Evolutionary conservation across 2,113 vertebrate species (phyloP), one percentile per base, ranked within the genome.

Genomic region (Mus pahari): DNA sequence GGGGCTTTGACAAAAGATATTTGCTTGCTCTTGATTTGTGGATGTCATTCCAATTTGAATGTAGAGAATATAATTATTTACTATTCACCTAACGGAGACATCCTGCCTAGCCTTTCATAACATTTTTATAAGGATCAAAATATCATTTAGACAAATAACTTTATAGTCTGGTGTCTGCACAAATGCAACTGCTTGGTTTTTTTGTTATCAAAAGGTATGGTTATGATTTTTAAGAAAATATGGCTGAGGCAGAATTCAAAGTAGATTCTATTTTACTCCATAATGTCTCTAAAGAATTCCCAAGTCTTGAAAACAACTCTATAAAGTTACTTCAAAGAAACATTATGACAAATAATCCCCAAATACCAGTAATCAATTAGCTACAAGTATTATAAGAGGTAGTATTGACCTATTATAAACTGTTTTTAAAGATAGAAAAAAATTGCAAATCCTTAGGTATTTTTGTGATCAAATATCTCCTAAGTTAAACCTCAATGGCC

Each of bases 371-470:
- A 75, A 87, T n/a, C 20, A 79, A 14, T 2, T 66, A 2, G 62
- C 78, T 91, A 33, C 93, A 94, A 86, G 64, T 42, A 66, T 71
- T 62, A 48, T 36, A 88, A 92, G 74, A 75, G 28, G 42, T 87
- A 53, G 33, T 62, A 13, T 28, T 87, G 26, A 60, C 36, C 48
- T 73, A 9, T 73, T 45, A 48, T 9, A 50, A 42, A 7, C 9
- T 68, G 33, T 70, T 73, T 70, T 73, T n/a, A 7, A 84, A 90
- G 84, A 78, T 33, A 48, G 81, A 14, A 17, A 68, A 95, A 95
- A 94, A n/a, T 36, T 60, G 26, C 74, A 94, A 75, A 79, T 60
- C 64, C 20, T 95, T 96, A 70, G 95, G 68, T 36, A 60, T 19
- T 8, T 62, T 3, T 45, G 8, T 53, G 24, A 26, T 31, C 39